These are phyloP conservation scores for Diaphora mendica DNA, from an alignment of 2,888 invertebrate species.

Conservation along the genomic window DNA sequence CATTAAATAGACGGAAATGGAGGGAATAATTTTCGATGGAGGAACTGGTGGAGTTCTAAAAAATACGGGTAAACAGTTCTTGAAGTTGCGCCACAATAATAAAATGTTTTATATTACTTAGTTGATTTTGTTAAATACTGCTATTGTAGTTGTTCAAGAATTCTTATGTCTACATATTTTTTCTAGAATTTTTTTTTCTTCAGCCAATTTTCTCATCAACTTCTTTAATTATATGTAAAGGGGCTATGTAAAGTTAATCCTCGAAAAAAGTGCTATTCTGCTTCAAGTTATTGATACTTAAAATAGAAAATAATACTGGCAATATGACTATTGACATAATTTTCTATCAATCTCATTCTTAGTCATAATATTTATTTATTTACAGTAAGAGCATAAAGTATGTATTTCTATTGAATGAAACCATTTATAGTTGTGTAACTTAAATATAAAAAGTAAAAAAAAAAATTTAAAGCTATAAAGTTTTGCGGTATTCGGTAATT, in stretches of 20 bases:
- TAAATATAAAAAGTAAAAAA: background rate
- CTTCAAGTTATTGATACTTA: background rate
- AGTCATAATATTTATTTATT: no score
- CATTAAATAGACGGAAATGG: constrained; percentile 42
- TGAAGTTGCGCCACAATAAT: background rate
- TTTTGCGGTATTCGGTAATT: background rate
- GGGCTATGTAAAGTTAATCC: background rate
- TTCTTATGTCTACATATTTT: background rate
- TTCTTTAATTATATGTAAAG: background rate
- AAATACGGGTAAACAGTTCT: background rate
- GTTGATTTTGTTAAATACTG: background rate
- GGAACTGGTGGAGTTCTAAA: background rate
- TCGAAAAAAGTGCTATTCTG: background rate
- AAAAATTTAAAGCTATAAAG: background rate
- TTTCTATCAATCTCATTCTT: background rate
- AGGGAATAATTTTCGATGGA: constrained; percentile 24
- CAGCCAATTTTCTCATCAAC: background rate
- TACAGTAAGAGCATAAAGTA: background rate
- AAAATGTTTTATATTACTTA: no score
- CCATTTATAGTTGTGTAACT: background rate
- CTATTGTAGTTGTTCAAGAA: background rate
- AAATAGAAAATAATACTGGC: background rate
- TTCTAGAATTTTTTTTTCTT: background rate
- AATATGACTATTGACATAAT: no score
- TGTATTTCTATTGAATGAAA: background rate